These are phyloP conservation scores for Steinernema hermaphroditum DNA, from an alignment of 2,888 invertebrate species.

Conservation along the genomic window DNA sequence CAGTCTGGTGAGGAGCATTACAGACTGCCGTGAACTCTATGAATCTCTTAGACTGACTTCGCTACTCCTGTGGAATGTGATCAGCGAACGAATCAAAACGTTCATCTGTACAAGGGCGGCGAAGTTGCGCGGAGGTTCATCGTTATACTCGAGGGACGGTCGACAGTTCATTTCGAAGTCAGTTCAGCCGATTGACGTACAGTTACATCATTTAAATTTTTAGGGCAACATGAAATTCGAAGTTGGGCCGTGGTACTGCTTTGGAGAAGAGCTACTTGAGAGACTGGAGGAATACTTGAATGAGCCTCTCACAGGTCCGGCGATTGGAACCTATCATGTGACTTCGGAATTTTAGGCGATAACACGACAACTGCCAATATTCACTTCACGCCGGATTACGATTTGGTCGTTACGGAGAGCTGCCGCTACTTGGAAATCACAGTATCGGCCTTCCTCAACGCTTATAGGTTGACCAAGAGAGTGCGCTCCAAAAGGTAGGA, in stretches of 20 bases:
- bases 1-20: background rate
- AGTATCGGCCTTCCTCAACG: conserved; percentile 3
- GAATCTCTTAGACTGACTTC: conserved; percentile 3
- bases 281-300: conserved; percentile 4
- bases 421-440: conserved; percentile 23
- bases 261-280: conserved; percentile 16
- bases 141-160: conserved; percentile 44
- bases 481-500: conserved; percentile 19
- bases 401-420: conserved; percentile 36
- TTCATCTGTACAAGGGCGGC: conserved; percentile 35
- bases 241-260: conserved; percentile 18
- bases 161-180: conserved; percentile 25
- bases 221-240: conserved; percentile 21
- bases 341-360: background rate
- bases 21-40: background rate
- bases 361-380: background rate
- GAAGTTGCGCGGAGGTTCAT: conserved; percentile 46
- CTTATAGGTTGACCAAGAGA: conserved; percentile 1
- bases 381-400: conserved; percentile 44
- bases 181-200: background rate
- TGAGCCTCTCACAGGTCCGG: background rate
- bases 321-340: background rate
- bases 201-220: too few relatives aligned
- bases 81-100: conserved; percentile 16
- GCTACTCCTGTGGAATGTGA: background rate